Evolutionary conservation across 2,113 vertebrate species (phyloP).

Genomic region (Stigmatopora nigra): DNA sequence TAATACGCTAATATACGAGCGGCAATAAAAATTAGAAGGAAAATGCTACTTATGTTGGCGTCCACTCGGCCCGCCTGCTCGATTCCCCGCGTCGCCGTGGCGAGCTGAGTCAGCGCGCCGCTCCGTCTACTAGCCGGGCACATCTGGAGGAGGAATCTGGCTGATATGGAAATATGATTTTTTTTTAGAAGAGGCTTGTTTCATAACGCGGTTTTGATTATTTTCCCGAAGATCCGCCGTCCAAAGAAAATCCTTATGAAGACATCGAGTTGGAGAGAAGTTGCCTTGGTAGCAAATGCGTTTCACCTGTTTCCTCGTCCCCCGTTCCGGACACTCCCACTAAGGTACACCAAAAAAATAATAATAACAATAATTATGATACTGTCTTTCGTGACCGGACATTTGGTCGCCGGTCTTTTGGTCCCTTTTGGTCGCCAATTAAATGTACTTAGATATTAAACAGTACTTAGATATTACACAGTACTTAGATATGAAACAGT

Average conservation of each 20-base stretch:
- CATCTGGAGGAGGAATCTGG: slow-evolving; percentile 51
- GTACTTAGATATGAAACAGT: no score
- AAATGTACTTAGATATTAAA: no score
- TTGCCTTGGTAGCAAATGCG: slow-evolving; percentile 82
- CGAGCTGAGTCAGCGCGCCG: slow-evolving; percentile 17
- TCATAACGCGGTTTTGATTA: slow-evolving; percentile 18
- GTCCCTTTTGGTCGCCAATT: no score
- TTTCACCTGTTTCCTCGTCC: slow-evolving; percentile 75
- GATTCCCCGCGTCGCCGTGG: not conserved
- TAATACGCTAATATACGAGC: not conserved
- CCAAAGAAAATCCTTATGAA: slow-evolving; percentile 96
- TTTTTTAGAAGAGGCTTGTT: slow-evolving; percentile 12
- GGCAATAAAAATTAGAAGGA: slow-evolving; percentile 1
- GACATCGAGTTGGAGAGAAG: slow-evolving; percentile 89
- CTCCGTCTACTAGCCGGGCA: slow-evolving; percentile 35
- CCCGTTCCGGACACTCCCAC: slow-evolving; percentile 76
- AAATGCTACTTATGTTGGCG: not conserved
- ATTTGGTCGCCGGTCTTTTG: no score
- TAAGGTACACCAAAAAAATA: slow-evolving; percentile 79
- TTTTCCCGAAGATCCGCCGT: slow-evolving; percentile 78
- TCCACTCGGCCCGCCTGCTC: no score
- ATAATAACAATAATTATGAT: no score
- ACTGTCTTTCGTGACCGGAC: no score
- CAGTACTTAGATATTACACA: no score
- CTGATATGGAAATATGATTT: slow-evolving; percentile 36